Conservation (phyloP, 2,113 vertebrate species). For the Odocoileus hemionus region DNA sequence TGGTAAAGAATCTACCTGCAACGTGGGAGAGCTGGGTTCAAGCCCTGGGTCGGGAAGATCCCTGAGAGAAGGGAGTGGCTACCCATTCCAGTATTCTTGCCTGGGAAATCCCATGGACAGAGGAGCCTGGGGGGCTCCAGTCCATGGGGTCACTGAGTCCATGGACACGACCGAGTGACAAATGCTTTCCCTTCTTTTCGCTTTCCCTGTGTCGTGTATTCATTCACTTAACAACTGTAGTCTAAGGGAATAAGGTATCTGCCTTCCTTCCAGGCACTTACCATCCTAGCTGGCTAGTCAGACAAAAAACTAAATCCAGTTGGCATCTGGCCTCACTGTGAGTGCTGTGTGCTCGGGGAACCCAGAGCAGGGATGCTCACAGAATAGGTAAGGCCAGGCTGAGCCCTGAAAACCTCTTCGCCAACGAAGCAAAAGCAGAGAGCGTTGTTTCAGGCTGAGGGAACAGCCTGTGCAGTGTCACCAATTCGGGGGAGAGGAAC, state of each 20-base stretch:
- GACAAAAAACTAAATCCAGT: not conserved
- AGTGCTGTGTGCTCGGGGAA: not conserved
- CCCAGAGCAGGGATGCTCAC: not conserved
- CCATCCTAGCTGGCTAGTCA: not conserved
- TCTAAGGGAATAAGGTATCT: not conserved
- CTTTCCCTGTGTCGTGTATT: not conserved
- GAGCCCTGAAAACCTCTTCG: not conserved
- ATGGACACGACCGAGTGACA: not conserved
- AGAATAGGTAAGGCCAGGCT: not conserved
- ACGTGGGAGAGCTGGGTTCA: not conserved
- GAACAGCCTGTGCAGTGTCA: not conserved
- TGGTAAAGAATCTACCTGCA: not conserved
- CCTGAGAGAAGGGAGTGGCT: not conserved
- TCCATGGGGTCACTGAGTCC: not conserved
- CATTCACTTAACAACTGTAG: not conserved
- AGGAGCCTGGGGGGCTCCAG: not conserved
- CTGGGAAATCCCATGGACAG: not conserved
- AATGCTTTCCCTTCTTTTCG: not conserved
- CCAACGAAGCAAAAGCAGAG: not conserved
- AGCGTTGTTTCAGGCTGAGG: not conserved
- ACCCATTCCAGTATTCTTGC: not conserved
- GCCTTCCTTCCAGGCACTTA: not conserved
- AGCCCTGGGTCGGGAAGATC: not conserved
- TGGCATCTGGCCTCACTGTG: not conserved
- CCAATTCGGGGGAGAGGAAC: not conserved